Conservation (phyloP, 2,113 vertebrate genomes). For the Manacus vitellinus region DNA sequence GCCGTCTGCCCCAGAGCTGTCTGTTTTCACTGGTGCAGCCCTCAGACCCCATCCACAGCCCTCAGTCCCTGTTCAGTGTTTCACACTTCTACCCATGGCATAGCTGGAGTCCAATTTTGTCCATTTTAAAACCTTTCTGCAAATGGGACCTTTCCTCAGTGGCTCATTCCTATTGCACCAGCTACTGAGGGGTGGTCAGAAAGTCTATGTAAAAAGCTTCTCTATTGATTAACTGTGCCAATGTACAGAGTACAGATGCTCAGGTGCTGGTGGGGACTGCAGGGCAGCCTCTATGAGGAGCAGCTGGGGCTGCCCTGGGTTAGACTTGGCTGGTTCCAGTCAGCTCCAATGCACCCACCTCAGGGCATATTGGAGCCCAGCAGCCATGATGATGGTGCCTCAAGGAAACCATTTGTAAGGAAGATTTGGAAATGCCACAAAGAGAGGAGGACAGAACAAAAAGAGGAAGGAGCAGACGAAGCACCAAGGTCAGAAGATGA, state of each 20-base stretch:
- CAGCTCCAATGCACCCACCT: rapidly evolving
- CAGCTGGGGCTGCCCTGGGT: no score
- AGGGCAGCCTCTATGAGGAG: background rate
- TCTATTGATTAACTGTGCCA: background rate
- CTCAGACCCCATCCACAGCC: background rate
- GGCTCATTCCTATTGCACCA: background rate
- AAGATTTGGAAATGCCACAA: background rate
- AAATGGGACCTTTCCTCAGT: background rate
- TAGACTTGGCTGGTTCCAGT: rapidly evolving
- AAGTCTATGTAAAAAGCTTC: background rate
- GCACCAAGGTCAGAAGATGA: background rate
- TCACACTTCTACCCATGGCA: background rate
- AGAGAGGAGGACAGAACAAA: background rate
- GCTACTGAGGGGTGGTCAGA: background rate
- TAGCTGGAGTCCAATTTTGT: background rate
- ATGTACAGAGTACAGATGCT: background rate
- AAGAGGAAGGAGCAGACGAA: background rate
- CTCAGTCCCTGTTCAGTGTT: rapidly evolving
- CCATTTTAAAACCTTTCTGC: background rate
- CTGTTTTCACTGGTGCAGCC: background rate
- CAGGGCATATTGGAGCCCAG: rapidly evolving
- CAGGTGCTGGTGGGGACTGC: background rate
- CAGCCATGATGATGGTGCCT: rapidly evolving
- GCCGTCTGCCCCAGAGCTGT: background rate
- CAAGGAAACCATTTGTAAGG: rapidly evolving